Evolutionary conservation across 2,113 vertebrate species (phyloP), one percentile per base, ranked within the genome.

Genomic region (Oryzias celebensis): DNA sequence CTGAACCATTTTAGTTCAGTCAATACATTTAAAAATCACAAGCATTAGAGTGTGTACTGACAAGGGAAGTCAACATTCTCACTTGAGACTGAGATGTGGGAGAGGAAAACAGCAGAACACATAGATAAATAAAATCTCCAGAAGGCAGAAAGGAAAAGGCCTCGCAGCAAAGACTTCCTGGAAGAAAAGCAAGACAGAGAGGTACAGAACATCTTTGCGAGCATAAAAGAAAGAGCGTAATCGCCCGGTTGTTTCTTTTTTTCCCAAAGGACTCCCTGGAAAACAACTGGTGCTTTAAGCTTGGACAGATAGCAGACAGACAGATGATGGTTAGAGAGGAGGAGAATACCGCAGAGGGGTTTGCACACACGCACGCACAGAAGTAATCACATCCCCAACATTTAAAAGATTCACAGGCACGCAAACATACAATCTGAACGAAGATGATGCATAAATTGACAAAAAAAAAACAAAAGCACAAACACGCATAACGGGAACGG

Each of bases 211-310:
- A 81, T 84, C 58, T 83, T 65, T 86, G 82, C 72, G 73, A 71
- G 67, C 76, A 89, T 83, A 74, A 90, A 88, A 88, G 77, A 65
- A 70, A 58, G 46, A 72, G 52, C 51, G 76, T 84, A 88, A 89
- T 88, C 71, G 66, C 79, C 77, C 73, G 62, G 77, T 91, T 88
- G 83, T 87, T 88, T 86, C 71, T 75, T 65, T 77, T 53, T 71
- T 81, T 52, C 87, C 85, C 84, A 73, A 44, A 82, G 85, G 73
- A 71, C 81, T 36, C 69, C 59, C 55, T 58, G 59, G 71, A 86
- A 84, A 88, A 88, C 78, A 87, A 88, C 80, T 81, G 82, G 51
- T 43, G 65, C 80, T 87, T 90, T 86, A 87, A 85, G 86, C 82
- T 85, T 77, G 75, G 83, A 85, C 85, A 82, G 85, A 87, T 79